phyloP scores from a whole-genome alignment of 2,113 vertebrate genomes.

The Lampris megalopsis region DNA sequence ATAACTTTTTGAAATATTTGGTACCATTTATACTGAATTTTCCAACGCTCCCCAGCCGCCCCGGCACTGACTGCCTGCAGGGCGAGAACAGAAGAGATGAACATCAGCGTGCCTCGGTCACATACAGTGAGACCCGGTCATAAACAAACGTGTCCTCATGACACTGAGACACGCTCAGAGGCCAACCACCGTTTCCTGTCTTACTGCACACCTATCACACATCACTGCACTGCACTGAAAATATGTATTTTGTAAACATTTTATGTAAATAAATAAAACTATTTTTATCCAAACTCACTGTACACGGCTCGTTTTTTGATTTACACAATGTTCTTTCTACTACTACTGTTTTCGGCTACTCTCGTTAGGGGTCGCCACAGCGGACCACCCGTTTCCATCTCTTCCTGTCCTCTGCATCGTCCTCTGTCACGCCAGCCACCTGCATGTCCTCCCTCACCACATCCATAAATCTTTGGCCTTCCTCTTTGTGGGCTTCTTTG shows the following conservation, averaged over 20 bases:
- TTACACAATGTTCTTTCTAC: no score
- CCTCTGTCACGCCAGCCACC: no score
- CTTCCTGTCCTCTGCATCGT: no score
- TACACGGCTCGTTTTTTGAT: neutral
- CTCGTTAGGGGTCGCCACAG: no score
- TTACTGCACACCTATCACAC: constrained; percentile 27
- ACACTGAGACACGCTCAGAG: constrained; percentile 21
- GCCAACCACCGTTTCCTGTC: constrained; percentile 37
- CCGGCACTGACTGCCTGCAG: constrained; percentile 22
- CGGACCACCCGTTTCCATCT: no score
- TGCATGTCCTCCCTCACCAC: no score
- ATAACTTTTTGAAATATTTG: constrained; percentile 8
- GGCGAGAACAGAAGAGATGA: constrained; percentile 15
- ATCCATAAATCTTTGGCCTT: no score
- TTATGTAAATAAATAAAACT: constrained; percentile 78
- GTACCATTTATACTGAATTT: neutral
- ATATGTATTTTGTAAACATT: constrained; percentile 71
- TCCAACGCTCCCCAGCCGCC: constrained; percentile 45
- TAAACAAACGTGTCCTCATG: constrained; percentile 12
- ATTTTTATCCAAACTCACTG: constrained; percentile 66
- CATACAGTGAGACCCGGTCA: constrained; percentile 48
- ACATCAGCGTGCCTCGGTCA: constrained; percentile 65
- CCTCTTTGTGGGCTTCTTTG: no score
- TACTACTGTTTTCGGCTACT: no score
- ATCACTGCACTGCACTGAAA: constrained; percentile 41